These are phyloP conservation scores for Alviniconcha strummeri DNA, from an alignment of 2,888 invertebrate species.

Conservation along the genomic window DNA sequence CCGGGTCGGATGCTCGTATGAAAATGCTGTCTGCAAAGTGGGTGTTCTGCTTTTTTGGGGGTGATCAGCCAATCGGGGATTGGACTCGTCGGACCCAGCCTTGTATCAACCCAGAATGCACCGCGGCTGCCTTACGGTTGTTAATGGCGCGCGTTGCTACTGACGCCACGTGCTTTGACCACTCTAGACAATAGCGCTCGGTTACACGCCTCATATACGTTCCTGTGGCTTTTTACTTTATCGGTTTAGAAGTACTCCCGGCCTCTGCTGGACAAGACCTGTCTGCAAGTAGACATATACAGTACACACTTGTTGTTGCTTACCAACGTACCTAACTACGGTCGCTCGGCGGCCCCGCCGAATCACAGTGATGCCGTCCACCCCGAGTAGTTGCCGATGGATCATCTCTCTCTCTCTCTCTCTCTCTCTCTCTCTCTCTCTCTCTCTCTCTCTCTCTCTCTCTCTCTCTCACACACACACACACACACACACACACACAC, in stretches of 20 bases:
- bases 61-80: conserved; percentile 8
- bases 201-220: background rate
- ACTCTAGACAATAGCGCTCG: background rate
- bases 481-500: too few relatives aligned
- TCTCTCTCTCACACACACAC: too few relatives aligned
- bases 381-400: too few relatives aligned
- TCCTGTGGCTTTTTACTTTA: background rate
- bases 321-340: background rate
- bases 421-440: too few relatives aligned
- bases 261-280: too few relatives aligned
- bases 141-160: conserved; percentile 15
- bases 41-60: background rate
- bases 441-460: too few relatives aligned
- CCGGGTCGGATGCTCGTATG: background rate
- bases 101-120: conserved; percentile 34
- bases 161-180: background rate
- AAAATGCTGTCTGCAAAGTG: background rate
- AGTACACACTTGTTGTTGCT: too few relatives aligned
- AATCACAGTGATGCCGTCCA: too few relatives aligned
- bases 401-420: too few relatives aligned
- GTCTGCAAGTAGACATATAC: too few relatives aligned
- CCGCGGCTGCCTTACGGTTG: background rate
- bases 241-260: background rate
- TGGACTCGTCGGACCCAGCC: background rate
- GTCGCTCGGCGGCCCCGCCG: background rate